Percentiles rank a stretch among this genome's conserved stretches.
These are phyloP conservation scores for Erebia palarica DNA, from an alignment of 2,888 invertebrate genomes.

Conservation along the genomic window DNA sequence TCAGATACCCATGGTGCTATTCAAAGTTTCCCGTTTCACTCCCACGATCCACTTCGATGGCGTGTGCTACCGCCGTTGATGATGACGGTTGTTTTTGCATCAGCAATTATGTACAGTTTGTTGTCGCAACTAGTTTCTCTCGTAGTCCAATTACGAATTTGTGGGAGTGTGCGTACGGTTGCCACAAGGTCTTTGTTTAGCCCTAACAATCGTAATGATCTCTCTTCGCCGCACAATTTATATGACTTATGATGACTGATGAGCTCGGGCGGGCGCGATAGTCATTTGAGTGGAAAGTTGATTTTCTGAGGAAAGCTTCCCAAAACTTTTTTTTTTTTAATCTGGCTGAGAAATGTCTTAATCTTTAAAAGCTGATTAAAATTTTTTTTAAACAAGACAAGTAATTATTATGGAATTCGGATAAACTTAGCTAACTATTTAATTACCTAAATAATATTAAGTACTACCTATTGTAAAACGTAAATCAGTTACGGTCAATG, in stretches of 20 bases:
- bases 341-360: background rate
- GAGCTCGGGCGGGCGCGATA: slow-evolving; percentile 44
- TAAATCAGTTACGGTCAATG: too few species aligned
- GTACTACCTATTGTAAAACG: too few species aligned
- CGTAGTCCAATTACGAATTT: slow-evolving; percentile 74
- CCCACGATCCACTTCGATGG: slow-evolving; percentile 77
- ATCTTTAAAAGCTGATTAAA: background rate
- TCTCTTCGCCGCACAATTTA: slow-evolving; percentile 55
- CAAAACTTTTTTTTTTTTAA: slow-evolving; percentile 19
- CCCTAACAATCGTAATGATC: slow-evolving; percentile 67
- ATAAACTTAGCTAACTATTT: too few species aligned
- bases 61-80: slow-evolving; percentile 72
- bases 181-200: slow-evolving; percentile 68
- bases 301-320: slow-evolving; percentile 23
- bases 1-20: slow-evolving; percentile 58
- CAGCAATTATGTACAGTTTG: slow-evolving; percentile 78
- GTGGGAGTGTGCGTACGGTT: slow-evolving; percentile 60
- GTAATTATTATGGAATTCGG: too few species aligned
- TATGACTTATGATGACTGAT: slow-evolving; percentile 51
- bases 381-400: too few species aligned
- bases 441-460: too few species aligned
- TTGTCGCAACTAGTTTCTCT: slow-evolving; percentile 66
- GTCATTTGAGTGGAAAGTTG: slow-evolving; percentile 55
- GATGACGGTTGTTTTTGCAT: slow-evolving; percentile 78
- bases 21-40: slow-evolving; percentile 75